phyloP scores from a whole-genome alignment of 2,888 invertebrate species.

The Lithophane semibrunnea region DNA sequence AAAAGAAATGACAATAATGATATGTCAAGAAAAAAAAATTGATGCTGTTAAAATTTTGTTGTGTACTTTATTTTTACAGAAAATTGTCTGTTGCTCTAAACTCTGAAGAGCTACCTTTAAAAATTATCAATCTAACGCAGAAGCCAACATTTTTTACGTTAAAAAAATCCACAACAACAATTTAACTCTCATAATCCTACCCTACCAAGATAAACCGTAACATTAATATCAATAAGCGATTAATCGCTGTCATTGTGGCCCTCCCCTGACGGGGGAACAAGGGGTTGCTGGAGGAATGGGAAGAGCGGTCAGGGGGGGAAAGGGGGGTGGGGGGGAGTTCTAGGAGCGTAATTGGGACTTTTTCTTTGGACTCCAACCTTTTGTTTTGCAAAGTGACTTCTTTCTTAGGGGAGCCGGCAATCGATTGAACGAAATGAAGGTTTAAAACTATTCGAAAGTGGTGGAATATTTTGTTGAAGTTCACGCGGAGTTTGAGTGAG shows the following conservation, averaged over 20 bases:
- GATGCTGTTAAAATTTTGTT: neutral
- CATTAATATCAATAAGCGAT: conserved; percentile 63
- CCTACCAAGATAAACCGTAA: conserved; percentile 42
- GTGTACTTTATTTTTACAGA: neutral
- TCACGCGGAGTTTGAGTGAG: conserved; percentile 34
- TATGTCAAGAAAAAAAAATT: too few species aligned
- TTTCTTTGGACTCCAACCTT: conserved; percentile 87
- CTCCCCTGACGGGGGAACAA: conserved; percentile 59
- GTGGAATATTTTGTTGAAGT: conserved; percentile 56
- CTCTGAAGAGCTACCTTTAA: neutral
- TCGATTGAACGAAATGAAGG: conserved; percentile 78
- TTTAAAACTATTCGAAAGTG: conserved; percentile 62
- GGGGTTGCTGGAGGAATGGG: conserved; percentile 64
- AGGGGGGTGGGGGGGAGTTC: conserved; percentile 43
- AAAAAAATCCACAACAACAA: conserved; percentile 5
- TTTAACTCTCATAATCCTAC: conserved; percentile 31
- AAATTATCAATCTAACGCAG: neutral
- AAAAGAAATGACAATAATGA: neutral
- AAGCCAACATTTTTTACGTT: neutral
- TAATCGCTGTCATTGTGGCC: conserved; percentile 65
- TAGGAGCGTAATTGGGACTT: conserved; percentile 89
- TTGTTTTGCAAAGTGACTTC: conserved; percentile 89
- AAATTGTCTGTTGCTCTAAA: neutral
- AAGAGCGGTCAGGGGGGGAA: conserved; percentile 56
- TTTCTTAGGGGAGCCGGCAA: conserved; percentile 78